Evolutionary conservation across 2,797 vertebrate genomes (phyloP).

Genomic region (Xenentodon cancila): DNA sequence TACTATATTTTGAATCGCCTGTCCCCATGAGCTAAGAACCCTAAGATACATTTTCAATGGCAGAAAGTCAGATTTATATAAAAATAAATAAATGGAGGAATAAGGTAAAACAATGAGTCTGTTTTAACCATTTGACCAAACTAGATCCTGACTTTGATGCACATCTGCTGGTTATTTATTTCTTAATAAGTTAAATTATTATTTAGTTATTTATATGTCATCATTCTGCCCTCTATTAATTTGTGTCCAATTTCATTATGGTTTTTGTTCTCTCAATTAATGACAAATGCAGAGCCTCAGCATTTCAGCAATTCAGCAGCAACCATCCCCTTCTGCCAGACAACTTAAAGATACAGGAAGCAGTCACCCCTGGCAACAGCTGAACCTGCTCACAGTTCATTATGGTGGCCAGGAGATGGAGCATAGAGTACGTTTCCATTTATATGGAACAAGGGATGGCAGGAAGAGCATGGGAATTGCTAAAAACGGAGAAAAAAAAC

Average conservation of each 20-base stretch:
- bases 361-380: constrained; percentile 60
- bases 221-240: constrained; percentile 7
- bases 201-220: background rate
- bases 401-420: constrained; percentile 56
- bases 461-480: background rate
- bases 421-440: constrained; percentile 17
- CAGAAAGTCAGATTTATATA: no score
- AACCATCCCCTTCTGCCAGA: constrained; percentile 31
- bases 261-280: constrained; percentile 11
- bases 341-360: constrained; percentile 39
- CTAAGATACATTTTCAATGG: no score
- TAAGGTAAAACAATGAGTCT: no score
- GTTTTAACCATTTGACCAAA: background rate
- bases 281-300: constrained; percentile 2
- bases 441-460: background rate
- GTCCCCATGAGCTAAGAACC: no score
- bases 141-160: background rate
- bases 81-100: no score
- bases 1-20: no score
- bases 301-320: constrained; percentile 26
- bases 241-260: background rate
- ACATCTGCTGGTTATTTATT: constrained; percentile 4
- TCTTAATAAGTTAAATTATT: no score
- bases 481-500: background rate
- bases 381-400: constrained; percentile 26